These are phyloP conservation scores for Oreotragus oreotragus DNA, from an alignment of 2,113 vertebrate species.

Conservation along the genomic window DNA sequence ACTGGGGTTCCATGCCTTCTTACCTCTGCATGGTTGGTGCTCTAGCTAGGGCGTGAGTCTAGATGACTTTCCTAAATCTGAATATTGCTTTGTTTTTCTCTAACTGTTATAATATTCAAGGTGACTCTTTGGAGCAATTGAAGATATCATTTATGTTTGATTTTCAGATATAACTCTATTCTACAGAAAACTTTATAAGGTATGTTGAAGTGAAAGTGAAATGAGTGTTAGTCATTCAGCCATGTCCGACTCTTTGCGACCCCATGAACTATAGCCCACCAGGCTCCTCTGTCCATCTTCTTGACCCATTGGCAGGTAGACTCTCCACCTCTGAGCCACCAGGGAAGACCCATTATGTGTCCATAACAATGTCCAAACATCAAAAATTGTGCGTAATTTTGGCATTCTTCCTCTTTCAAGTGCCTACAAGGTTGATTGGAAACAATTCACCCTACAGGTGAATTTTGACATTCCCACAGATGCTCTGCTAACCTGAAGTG, in stretches of 20 bases:
- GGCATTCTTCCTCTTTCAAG: neutral
- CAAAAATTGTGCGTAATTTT: neutral
- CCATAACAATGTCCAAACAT: neutral
- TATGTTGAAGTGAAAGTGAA: neutral
- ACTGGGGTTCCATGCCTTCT: neutral
- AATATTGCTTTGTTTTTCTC: neutral
- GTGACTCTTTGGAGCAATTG: neutral
- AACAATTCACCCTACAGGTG: neutral
- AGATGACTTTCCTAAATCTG: neutral
- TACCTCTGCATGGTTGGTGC: neutral
- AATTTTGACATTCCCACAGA: constrained; percentile 4
- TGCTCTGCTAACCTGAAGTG: neutral
- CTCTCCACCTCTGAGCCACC: neutral
- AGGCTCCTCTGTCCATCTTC: neutral
- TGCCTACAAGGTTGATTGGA: neutral
- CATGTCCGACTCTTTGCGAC: neutral
- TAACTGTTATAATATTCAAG: neutral
- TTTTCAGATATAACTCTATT: neutral
- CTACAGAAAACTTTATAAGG: neutral
- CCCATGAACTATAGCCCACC: neutral
- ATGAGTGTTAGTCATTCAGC: neutral
- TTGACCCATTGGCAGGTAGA: neutral
- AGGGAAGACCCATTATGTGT: neutral
- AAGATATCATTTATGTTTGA: neutral
- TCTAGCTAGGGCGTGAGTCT: neutral